Evolutionary conservation across 2,113 vertebrate species (phyloP).

Genomic region (Macrotus californicus): DNA sequence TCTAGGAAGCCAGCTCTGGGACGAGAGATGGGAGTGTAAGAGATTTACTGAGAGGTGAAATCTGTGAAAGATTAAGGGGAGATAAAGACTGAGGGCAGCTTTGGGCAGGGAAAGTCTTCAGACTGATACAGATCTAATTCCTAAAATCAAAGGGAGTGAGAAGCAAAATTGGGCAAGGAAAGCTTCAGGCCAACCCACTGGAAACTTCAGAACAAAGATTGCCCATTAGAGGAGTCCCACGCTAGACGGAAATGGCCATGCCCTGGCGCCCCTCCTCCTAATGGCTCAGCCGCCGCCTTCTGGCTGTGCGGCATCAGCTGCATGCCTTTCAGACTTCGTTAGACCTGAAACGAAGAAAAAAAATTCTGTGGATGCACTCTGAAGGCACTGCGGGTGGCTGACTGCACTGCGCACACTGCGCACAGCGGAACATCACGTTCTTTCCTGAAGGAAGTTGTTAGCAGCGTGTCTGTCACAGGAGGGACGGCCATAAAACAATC

Average conservation of each 20-base stretch:
- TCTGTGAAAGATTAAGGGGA: neutral
- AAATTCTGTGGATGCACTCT: too few relatives aligned
- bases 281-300: neutral
- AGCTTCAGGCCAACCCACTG: neutral
- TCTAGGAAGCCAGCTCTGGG: neutral
- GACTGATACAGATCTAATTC: neutral
- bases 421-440: neutral
- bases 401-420: neutral
- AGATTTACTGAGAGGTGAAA: neutral
- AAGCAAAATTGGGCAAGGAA: neutral
- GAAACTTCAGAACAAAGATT: neutral
- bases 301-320: neutral
- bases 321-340: too few relatives aligned
- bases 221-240: neutral
- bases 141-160: neutral
- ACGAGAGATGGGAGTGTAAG: neutral
- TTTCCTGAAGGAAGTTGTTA: conserved; percentile 5
- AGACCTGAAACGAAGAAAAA: too few relatives aligned
- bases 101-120: neutral
- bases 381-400: neutral
- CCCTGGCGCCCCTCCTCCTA: neutral
- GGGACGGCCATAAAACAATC: neutral
- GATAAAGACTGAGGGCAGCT: neutral
- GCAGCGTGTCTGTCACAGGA: neutral
- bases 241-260: neutral